Evolutionary conservation across 2,113 vertebrate species (phyloP), one percentile per base, ranked within the genome.

Genomic region (Rhynchopsitta pachyrhyncha): DNA sequence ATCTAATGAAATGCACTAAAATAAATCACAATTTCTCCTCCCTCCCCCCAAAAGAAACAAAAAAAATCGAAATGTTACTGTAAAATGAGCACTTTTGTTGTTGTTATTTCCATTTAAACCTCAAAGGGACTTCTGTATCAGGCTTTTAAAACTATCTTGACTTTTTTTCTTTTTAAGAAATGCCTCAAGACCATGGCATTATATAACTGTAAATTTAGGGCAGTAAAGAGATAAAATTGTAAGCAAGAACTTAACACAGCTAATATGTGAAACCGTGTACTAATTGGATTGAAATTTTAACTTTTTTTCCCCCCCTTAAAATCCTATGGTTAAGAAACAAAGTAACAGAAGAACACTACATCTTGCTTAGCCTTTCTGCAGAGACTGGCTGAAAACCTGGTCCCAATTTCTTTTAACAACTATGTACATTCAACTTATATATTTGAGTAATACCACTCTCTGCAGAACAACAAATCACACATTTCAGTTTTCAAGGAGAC

Each of bases 401-500:
- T 44, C 9, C 33, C 25, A 12, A 13, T 68, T 82, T 19, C 60
- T 76, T 63, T 27, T 28, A 67, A 74, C 4, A 9, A 33, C 35
- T 13, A 9, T 0, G 0, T 6, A 31, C 39, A n/a, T 50, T 42
- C 47, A 42, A 25, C 55, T 59, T 28, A 25, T n/a, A 68, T 20
- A 52, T 13, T 14, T 1, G 1, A n/a, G 5, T 2, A 66, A 41
- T 29, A 39, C 7, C 47, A 49, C n/a, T 29, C 49, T 53, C 46
- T 11, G 22, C 8, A 6, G 19, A 67, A 8, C 4, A 81, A 74
- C n/a, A 70, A 80, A 74, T 13, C n/a, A 53, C 4, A 0, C 24
- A 35, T 28, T 63, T 42, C 64, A 11, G 4, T 70, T 94, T 82
- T 83, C 33, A 20, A 74, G 37, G 69, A 69, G 80, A 46, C 20